Evolutionary conservation across 2,888 invertebrate genomes (phyloP), one percentile per base, ranked within the genome.

Genomic region (Tipula vernalis): DNA sequence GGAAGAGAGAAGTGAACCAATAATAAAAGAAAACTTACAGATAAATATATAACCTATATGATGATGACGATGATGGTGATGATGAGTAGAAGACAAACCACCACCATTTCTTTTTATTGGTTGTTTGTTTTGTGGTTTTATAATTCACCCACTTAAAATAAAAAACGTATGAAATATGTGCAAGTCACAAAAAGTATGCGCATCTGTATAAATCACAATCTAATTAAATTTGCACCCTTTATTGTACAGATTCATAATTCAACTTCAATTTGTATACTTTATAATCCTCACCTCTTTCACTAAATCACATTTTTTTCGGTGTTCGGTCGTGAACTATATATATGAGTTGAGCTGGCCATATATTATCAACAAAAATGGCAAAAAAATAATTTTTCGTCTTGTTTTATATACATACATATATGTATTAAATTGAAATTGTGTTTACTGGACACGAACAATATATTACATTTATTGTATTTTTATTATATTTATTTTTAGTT

Each of bases 401-500:
- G 84, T 84, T 84, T 84, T 84, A 36, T 84, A 10, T 84, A 0
- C 28, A 28, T 28, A 28, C 28, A 28, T 28, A 28, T 2, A 28
- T 28, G 28, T 28, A 39, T 84, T 84, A 86, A 86, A 86, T 44
- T 86, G 86, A 44, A 86, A 86, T 86, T 86, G 86, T 86, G 47
- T 86, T 86, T 86, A 86, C 86, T 86, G 86, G 86, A 86, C 86
- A 86, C 86, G 86, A 86, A 86, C 86, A 86, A 86, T 86, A 44
- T 86, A 86, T 86, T 86, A 86, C 36, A 86, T 86, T 86, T 86
- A 86, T 86, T 86, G 86, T 86, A 86, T 86, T 86, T 85, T 85
- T 85, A 85, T 85, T 85, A 85, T 85, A 42, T 85, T 85, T 44
- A 47, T 44, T 47, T 86, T 28, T 44, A 47, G 47, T 71, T 41